Conservation (phyloP, 2,888 invertebrate species). For the Lymantria monacha region DNA sequence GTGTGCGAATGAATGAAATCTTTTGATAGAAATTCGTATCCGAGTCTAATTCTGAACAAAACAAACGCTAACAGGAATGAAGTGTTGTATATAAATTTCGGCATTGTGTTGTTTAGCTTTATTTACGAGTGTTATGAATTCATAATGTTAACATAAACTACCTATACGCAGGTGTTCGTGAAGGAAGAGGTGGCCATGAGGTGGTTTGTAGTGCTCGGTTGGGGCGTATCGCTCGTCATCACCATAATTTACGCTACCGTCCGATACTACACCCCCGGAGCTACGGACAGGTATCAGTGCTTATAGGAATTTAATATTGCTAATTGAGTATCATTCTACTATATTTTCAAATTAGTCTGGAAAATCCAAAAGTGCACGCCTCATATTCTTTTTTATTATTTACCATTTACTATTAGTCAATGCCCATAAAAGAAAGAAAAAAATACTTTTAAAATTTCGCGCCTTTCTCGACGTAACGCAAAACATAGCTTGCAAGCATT, state of each 20-base stretch:
- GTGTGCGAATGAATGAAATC: too few species aligned
- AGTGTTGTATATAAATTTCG: slow-evolving; percentile 6
- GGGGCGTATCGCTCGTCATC: slow-evolving; percentile 83
- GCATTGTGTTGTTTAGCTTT: slow-evolving; percentile 13
- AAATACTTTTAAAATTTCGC: too few species aligned
- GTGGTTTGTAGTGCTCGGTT: slow-evolving; percentile 86
- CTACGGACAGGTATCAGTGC: slow-evolving; percentile 73
- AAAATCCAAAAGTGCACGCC: too few species aligned
- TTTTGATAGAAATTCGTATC: too few species aligned
- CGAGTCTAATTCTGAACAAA: background rate
- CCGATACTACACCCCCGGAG: slow-evolving; percentile 66
- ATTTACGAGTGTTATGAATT: slow-evolving; percentile 14
- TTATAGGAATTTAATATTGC: too few species aligned
- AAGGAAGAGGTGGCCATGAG: slow-evolving; percentile 86
- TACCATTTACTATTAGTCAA: too few species aligned
- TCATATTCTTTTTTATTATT: too few species aligned
- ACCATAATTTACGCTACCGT: slow-evolving; percentile 64
- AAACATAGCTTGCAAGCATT: too few species aligned
- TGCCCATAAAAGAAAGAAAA: too few species aligned
- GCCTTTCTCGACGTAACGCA: too few species aligned
- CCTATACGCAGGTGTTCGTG: slow-evolving; percentile 83
- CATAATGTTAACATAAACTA: slow-evolving; percentile 8
- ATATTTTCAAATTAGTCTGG: too few species aligned
- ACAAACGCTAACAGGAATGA: background rate
- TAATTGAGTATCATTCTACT: too few species aligned